These are phyloP conservation scores for Syritta pipiens DNA, from an alignment of 2,888 invertebrate species.

Conservation along the genomic window DNA sequence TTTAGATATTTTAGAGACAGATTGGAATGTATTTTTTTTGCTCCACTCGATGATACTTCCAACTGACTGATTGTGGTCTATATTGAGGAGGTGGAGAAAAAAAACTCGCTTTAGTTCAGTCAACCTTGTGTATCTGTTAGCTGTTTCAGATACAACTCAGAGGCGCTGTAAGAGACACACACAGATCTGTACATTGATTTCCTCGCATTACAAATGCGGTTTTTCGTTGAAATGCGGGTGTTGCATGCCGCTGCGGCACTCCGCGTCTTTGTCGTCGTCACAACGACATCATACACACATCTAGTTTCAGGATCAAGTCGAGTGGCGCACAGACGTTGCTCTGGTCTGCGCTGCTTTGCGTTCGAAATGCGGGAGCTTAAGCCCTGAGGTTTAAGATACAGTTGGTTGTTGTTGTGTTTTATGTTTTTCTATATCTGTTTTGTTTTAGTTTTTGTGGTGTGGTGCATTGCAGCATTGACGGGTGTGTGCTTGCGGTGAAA, in stretches of 20 bases:
- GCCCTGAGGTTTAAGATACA: slow-evolving; percentile 55
- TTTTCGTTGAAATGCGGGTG: slow-evolving; percentile 68
- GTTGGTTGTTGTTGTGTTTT: no score
- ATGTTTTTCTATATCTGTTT: slow-evolving; percentile 50
- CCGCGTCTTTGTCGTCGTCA: not conserved
- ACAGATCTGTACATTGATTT: slow-evolving; percentile 64
- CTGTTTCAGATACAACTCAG: slow-evolving; percentile 34
- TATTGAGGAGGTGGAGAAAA: slow-evolving; percentile 15
- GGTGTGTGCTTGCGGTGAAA: slow-evolving; percentile 54
- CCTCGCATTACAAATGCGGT: slow-evolving; percentile 66
- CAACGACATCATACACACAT: slow-evolving; percentile 41
- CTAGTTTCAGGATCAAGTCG: slow-evolving; percentile 67
- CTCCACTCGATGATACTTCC: slow-evolving; percentile 47
- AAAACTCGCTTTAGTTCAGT: slow-evolving; percentile 61
- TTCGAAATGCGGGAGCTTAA: slow-evolving; percentile 63
- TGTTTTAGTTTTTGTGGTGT: slow-evolving; percentile 43
- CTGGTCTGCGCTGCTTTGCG: slow-evolving; percentile 2
- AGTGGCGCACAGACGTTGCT: slow-evolving; percentile 38
- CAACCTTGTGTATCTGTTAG: slow-evolving; percentile 57
- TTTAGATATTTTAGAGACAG: slow-evolving; percentile 43
- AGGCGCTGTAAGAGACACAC: slow-evolving; percentile 26
- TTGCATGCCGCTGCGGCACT: slow-evolving; percentile 26
- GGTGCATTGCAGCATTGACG: slow-evolving; percentile 24
- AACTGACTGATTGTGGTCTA: slow-evolving; percentile 63
- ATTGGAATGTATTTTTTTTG: slow-evolving; percentile 43